A percentile compares a stretch with the other conserved stretches of the same genome.
Conservation (phyloP, 2,888 invertebrate genomes). For the Gandaritis pyraliata region DNA sequence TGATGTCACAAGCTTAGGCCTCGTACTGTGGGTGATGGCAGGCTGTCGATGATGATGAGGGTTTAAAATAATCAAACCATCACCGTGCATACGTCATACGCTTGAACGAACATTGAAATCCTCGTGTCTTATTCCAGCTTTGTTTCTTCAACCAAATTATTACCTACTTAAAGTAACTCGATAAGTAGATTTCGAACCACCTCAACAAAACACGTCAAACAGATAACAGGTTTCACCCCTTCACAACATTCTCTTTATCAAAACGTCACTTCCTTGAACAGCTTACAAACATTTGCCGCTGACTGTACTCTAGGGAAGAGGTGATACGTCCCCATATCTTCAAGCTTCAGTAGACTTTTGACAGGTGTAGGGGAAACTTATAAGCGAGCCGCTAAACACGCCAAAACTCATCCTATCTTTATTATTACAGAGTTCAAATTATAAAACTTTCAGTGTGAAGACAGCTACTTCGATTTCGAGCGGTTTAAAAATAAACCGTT, state of each 20-base stretch:
- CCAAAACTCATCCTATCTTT: slow-evolving; percentile 29
- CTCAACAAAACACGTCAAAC: slow-evolving; percentile 23
- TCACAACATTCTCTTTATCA: slow-evolving; percentile 34
- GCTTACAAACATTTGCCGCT: slow-evolving; percentile 34
- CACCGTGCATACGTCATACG: neutral
- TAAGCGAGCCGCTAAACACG: slow-evolving; percentile 30
- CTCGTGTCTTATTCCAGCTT: neutral
- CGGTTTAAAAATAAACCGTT: slow-evolving; percentile 34
- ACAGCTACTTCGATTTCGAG: slow-evolving; percentile 4
- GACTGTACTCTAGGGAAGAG: slow-evolving; percentile 49
- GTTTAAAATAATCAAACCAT: no score
- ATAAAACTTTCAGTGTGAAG: neutral
- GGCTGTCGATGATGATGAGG: no score
- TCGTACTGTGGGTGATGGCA: no score
- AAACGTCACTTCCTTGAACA: slow-evolving; percentile 30
- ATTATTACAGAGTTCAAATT: slow-evolving; percentile 18
- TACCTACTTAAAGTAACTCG: slow-evolving; percentile 11
- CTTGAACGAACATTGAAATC: neutral
- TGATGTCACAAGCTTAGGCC: no score
- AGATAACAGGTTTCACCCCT: slow-evolving; percentile 29
- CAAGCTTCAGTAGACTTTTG: slow-evolving; percentile 58
- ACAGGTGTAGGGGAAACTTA: slow-evolving; percentile 57
- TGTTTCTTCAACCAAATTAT: neutral
- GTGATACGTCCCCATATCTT: slow-evolving; percentile 61
- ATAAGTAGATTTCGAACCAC: slow-evolving; percentile 20